Percentiles rank a stretch among this genome's conserved stretches.
Evolutionary conservation across 2,797 vertebrate species (phyloP).

Genomic region (Menidia menidia): DNA sequence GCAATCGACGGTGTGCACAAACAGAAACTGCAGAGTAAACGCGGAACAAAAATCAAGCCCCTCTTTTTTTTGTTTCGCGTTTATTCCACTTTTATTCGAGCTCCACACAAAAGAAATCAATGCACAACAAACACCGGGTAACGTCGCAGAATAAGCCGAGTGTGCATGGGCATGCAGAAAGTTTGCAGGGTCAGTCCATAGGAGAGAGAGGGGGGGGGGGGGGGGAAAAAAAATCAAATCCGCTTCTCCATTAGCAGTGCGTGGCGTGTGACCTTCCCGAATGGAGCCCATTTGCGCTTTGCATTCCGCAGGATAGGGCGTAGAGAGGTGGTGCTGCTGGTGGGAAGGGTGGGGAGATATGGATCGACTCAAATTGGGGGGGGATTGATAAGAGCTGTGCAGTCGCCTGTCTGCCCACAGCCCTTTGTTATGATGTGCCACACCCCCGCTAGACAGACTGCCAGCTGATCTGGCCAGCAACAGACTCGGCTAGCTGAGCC

Average conservation of each 20-base stretch:
- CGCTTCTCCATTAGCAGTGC: slow-evolving; percentile 26
- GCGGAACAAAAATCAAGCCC: slow-evolving; percentile 14
- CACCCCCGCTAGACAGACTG: slow-evolving; percentile 86
- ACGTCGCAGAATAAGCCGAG: slow-evolving; percentile 4
- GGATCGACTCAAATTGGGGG: slow-evolving; percentile 68
- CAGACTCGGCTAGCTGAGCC: slow-evolving; percentile 88
- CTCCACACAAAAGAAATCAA: background rate
- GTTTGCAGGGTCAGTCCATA: slow-evolving; percentile 46
- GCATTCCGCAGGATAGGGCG: slow-evolving; percentile 59
- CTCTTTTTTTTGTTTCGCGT: background rate
- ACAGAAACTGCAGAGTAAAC: slow-evolving; percentile 52
- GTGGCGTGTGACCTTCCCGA: slow-evolving; percentile 43
- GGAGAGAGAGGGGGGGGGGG: background rate
- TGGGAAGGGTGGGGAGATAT: slow-evolving; percentile 22
- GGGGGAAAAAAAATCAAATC: background rate
- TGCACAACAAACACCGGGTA: background rate
- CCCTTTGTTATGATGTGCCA: slow-evolving; percentile 90
- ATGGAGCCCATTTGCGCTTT: slow-evolving; percentile 49
- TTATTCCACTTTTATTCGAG: slow-evolving; percentile 6
- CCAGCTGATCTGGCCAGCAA: slow-evolving; percentile 92
- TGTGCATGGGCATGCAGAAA: slow-evolving; percentile 49
- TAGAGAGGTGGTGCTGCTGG: slow-evolving; percentile 13
- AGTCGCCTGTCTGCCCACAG: slow-evolving; percentile 81
- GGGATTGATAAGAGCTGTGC: slow-evolving; percentile 75
- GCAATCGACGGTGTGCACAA: slow-evolving; percentile 43